Evolutionary conservation across 2,888 invertebrate species (phyloP), one percentile per base, ranked within the genome.

Genomic region (Camponotus fellah): DNA sequence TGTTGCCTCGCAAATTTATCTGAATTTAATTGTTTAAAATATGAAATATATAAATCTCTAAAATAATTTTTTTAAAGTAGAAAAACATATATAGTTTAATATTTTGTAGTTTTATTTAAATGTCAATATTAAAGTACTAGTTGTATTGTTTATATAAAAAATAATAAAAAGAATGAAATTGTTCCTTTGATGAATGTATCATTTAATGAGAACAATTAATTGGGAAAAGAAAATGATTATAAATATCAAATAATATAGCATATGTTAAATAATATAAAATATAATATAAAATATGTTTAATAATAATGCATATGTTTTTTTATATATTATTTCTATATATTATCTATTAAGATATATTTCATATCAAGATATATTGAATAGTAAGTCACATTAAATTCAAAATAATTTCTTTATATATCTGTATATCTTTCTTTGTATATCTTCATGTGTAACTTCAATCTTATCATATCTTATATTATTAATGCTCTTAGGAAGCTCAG

Each of bases 401-500:
- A 53, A 21, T 71, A 71, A 49, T 56, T 37, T 56, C 5, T 37
- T 56, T 34, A 9, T 21, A 37, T 71, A 56, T 34, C 9, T 56
- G 21, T 49, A n/a, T n/a, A n/a, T n/a, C n/a, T 56, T 37, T 56
- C 5, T 37, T 56, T 34, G 14, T 21, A 37, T 71, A 56, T 34
- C 9, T 12, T 53, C 34, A 69, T 4, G 37, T 21, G 26, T 26
- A 26, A 26, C 26, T 26, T 26, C 26, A 53, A 71, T 21, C 26
- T 69, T 17, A n/a, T 66, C 12, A 32, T 14, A 79, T 65, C 8
- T 79, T 76, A 75, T 71, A 88, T 82, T 32, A 87, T 8, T 17
- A 88, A 71, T 1, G 90, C 87, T 32, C 88, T 84, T 6, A 92
- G 81, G 9, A 92, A 83, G 77, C 88, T 91, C 21, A 92, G 85